phyloP scores from a whole-genome alignment of 2,888 invertebrate species.

The Anaspis maculata region DNA sequence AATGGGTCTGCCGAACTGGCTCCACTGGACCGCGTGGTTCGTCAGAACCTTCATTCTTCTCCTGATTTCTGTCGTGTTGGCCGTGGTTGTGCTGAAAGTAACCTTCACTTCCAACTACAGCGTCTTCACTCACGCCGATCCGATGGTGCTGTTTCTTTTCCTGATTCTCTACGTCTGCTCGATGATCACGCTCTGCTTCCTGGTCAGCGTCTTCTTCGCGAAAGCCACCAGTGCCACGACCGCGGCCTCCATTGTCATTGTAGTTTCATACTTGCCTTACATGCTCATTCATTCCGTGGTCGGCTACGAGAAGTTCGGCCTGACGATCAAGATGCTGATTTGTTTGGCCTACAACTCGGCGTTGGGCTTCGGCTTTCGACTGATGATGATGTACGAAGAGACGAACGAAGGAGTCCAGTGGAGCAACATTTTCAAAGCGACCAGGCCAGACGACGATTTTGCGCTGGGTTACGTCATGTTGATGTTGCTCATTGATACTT shows the following conservation, averaged over 20 bases:
- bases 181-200: constrained; percentile 63
- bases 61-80: too few relatives aligned
- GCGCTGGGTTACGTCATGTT: constrained; percentile 61
- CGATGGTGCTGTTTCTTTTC: constrained; percentile 57
- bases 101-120: constrained; percentile 34
- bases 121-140: too few relatives aligned
- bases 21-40: constrained; percentile 83
- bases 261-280: constrained; percentile 65
- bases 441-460: constrained; percentile 62
- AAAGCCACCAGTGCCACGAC: constrained; percentile 61
- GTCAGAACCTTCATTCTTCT: too few relatives aligned
- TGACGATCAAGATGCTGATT: constrained; percentile 51
- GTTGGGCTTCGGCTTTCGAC: constrained; percentile 70
- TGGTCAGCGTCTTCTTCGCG: constrained; percentile 65
- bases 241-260: constrained; percentile 68
- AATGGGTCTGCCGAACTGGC: too few relatives aligned
- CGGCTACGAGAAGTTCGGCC: constrained; percentile 55
- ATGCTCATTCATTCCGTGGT: constrained; percentile 49
- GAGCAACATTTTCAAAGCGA: too few relatives aligned
- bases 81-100: constrained; percentile 43
- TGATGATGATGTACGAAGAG: constrained; percentile 65
- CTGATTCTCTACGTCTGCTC: constrained; percentile 57
- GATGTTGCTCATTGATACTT: constrained; percentile 60
- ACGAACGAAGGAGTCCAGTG: too few relatives aligned
- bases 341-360: constrained; percentile 69